Percentiles rank a stretch among this genome's conserved stretches.
Conservation (phyloP, 2,113 vertebrate species). For the Hydrochoerus hydrochaeris region DNA sequence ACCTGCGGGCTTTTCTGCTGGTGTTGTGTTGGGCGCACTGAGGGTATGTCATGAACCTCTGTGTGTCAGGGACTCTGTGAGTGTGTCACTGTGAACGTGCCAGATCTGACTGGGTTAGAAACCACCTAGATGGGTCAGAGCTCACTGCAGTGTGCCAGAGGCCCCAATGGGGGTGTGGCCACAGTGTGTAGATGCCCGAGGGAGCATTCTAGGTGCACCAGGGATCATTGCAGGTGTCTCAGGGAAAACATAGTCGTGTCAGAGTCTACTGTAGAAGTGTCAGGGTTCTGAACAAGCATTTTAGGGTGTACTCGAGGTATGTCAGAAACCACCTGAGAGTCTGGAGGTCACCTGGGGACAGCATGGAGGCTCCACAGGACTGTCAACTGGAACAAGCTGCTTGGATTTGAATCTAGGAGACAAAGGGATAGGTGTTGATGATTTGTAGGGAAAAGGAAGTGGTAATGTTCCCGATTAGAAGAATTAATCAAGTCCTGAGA, state of each 20-base stretch:
- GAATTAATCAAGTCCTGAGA: not conserved
- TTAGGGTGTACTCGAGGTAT: rapidly evolving
- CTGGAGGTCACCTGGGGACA: not conserved
- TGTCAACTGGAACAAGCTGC: rapidly evolving
- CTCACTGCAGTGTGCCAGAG: not conserved
- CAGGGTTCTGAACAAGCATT: not conserved
- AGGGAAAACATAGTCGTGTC: not conserved
- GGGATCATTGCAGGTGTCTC: rapidly evolving
- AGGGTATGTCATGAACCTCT: not conserved
- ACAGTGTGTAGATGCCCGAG: not conserved
- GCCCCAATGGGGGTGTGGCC: no score
- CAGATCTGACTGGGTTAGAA: not conserved
- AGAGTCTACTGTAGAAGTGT: not conserved
- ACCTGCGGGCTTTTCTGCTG: rapidly evolving
- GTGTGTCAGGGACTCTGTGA: not conserved
- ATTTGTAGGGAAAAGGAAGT: not conserved
- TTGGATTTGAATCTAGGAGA: not conserved
- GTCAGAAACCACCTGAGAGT: not conserved
- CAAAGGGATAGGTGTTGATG: rapidly evolving
- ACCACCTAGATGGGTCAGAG: no score
- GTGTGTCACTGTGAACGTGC: not conserved
- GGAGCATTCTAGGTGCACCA: rapidly evolving
- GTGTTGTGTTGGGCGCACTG: rapidly evolving
- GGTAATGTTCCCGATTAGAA: rapidly evolving
- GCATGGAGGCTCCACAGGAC: rapidly evolving